Conservation (phyloP, 2,797 vertebrate genomes). For the Parauchenoglanis ngamensis region DNA sequence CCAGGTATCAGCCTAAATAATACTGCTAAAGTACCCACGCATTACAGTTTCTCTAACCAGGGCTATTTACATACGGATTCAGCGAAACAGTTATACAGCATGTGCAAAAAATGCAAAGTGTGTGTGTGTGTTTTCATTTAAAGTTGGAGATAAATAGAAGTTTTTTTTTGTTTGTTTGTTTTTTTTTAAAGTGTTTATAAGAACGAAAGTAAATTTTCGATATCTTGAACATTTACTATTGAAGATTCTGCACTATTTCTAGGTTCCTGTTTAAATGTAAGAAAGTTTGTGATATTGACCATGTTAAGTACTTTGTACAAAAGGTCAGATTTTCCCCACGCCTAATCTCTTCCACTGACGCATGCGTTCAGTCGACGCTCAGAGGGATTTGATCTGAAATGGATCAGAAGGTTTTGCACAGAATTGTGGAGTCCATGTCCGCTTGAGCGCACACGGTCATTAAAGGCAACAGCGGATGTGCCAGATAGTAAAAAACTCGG, state of each 20-base stretch:
- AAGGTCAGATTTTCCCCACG: neutral
- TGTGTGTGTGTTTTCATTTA: neutral
- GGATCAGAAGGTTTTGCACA: neutral
- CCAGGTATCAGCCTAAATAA: conserved; percentile 79
- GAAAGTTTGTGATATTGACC: neutral
- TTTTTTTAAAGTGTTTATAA: neutral
- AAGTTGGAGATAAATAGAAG: too few relatives aligned
- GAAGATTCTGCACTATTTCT: neutral
- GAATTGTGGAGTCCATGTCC: neutral
- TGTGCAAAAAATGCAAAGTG: neutral
- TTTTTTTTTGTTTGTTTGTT: neutral
- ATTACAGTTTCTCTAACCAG: neutral
- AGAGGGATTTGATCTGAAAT: neutral
- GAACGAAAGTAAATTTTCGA: neutral
- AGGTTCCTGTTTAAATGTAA: neutral
- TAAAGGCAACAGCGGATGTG: neutral
- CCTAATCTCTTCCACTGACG: neutral
- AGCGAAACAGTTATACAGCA: too few relatives aligned
- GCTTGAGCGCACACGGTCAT: neutral
- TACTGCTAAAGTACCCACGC: neutral
- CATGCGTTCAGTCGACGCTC: neutral
- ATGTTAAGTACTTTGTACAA: neutral
- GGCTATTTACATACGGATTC: neutral
- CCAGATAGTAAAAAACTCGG: neutral
- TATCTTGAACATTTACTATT: neutral